These are phyloP conservation scores for Mellilla xanthometata DNA, from an alignment of 2,888 invertebrate species.

Conservation along the genomic window DNA sequence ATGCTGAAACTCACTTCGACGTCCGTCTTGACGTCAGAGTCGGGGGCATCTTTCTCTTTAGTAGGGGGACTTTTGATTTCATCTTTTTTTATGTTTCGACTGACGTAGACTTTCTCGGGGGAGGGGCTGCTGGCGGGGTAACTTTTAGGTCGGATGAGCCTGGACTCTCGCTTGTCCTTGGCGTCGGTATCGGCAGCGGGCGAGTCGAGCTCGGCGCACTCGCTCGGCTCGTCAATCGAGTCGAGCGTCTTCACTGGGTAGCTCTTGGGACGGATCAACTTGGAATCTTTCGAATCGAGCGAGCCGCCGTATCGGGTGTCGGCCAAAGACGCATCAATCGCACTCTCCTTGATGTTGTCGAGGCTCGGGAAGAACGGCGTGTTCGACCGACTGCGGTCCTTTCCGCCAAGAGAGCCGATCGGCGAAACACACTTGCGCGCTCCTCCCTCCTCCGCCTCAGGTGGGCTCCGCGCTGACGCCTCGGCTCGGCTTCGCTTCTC, in stretches of 20 bases:
- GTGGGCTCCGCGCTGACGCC: conserved; percentile 42
- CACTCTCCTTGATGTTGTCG: conserved; percentile 73
- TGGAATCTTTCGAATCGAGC: conserved; percentile 60
- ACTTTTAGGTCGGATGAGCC: conserved; percentile 82
- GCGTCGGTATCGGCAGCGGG: conserved; percentile 41
- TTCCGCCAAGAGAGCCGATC: conserved; percentile 49
- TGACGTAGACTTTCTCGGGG: conserved; percentile 65
- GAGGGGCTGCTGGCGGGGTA: conserved; percentile 79
- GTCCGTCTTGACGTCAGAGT: conserved; percentile 53
- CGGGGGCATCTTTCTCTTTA: conserved; percentile 37
- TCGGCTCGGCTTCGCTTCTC: conserved; percentile 80
- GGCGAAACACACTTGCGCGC: conserved; percentile 66
- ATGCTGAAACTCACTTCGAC: conserved; percentile 76
- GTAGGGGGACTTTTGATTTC: conserved; percentile 43
- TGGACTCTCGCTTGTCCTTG: conserved; percentile 62
- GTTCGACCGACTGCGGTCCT: conserved; percentile 72
- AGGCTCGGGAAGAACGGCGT: conserved; percentile 78
- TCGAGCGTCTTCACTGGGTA: conserved; percentile 77
- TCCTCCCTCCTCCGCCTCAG: conserved; percentile 46
- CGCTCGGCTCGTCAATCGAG: conserved; percentile 50
- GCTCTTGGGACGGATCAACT: conserved; percentile 81
- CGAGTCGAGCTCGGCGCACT: conserved; percentile 41
- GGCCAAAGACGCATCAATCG: conserved; percentile 47
- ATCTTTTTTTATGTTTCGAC: conserved; percentile 51
- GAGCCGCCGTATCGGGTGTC: conserved; percentile 36